Base-by-base conservation (phyloP, 2,113 vertebrate species). In the Excalfactoria chinensis region DNA sequence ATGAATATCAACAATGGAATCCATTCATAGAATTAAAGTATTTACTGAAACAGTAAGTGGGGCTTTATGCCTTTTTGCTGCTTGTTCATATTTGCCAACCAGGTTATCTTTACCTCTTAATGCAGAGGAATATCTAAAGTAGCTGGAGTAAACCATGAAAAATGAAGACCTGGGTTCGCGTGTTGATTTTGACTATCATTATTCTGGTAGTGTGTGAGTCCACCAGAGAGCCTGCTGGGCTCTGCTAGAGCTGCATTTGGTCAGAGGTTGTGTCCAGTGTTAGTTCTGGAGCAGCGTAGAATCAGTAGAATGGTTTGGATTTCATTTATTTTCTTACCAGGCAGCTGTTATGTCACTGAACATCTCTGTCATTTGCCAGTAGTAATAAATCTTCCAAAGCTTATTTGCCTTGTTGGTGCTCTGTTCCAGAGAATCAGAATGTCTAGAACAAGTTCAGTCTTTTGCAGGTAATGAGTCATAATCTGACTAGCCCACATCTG, bases 311-410 rank as follows among this genome's bases (percentile, higher is more conserved):
- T 60, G 34, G n/a, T 93, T 83, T 77, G 60, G 60, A 58, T 91
- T 88, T 77, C 1, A 2, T 44, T 66, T 91, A 8, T 84, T 93
- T 91, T 79, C 53, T 89, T 95, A 78, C 18, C 82, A 84, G 43
- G 19, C 1, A 3, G 3, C 59, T 87, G 26, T 46, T 92, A 55
- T 0, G 5, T 60, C 41, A 34, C 63, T 79, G 67, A 53, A 56
- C 82, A 59, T 66, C 21, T 4, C 28, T 69, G 55, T 34, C 9
- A 19, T 25, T 89, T 94, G 75, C 56, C 35, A 84, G 79, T 93
- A 49, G 37, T 62, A 62, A 44, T 53, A 64, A 37, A 30, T 75
- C 22, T 71, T 53, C 23, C 72, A 53, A 66, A 70, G n/a, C 37
- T 82, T 69, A 13, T 49, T 92, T 89, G 48, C 55, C 16, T 62